A percentile compares a stretch with the other conserved stretches of the same genome.
phyloP scores from a whole-genome alignment of 2,888 invertebrate genomes.

The Lithophane semibrunnea region DNA sequence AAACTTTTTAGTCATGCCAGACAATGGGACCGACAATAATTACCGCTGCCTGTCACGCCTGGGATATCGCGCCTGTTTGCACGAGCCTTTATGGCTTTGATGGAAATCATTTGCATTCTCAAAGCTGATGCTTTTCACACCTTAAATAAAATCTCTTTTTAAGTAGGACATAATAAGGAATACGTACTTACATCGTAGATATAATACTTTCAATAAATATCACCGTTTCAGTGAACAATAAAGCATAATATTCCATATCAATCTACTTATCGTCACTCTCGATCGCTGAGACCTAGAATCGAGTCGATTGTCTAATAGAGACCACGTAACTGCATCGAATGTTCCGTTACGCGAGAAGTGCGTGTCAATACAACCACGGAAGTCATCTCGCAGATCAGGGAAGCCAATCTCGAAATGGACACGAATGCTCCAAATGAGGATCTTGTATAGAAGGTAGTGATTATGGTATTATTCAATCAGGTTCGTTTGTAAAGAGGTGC shows the following conservation, averaged over 20 bases:
- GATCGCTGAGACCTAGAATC: conserved; percentile 9
- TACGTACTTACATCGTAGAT: not conserved
- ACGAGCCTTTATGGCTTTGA: not conserved
- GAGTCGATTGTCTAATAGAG: conserved; percentile 38
- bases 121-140: not conserved
- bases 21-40: no score
- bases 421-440: conserved; percentile 11
- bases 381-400: conserved; percentile 31
- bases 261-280: not conserved
- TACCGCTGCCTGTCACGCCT: no score
- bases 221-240: not conserved
- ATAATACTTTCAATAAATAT: not conserved
- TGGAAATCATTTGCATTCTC: not conserved
- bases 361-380: conserved; percentile 49
- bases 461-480: conserved; percentile 25
- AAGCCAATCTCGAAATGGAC: conserved; percentile 28
- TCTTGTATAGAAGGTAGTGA: conserved; percentile 5
- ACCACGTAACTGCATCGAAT: conserved; percentile 51
- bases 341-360: conserved; percentile 24
- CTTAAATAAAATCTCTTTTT: not conserved
- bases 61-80: no score
- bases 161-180: not conserved
- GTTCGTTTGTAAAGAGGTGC: not conserved
- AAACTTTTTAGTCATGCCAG: not conserved
- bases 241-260: not conserved